Conservation (phyloP, 2,888 invertebrate genomes). For the Pristionchus fissidentatus region DNA sequence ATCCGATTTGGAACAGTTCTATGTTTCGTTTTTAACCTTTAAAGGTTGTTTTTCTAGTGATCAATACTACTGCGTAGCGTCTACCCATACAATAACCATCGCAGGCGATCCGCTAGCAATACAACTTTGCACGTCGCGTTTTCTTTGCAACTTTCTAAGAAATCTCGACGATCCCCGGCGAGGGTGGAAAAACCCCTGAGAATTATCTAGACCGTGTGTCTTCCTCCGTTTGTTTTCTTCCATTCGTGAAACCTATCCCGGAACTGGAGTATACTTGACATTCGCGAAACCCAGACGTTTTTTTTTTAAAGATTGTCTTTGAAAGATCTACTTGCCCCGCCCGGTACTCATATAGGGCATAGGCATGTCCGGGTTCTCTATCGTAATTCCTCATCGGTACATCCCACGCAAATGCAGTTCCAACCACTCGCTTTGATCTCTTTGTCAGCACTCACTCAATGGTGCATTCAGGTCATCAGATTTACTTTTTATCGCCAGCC, state of each 20-base stretch:
- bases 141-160: neutral
- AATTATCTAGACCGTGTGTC: constrained; percentile 9
- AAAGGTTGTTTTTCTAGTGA: too few species aligned
- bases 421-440: constrained; percentile 1
- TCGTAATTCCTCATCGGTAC: too few species aligned
- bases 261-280: neutral
- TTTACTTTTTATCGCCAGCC: neutral
- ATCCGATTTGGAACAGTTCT: too few species aligned
- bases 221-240: neutral
- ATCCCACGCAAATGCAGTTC: too few species aligned
- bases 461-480: constrained; percentile 18
- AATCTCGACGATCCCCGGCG: neutral
- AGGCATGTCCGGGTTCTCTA: too few species aligned
- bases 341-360: too few species aligned
- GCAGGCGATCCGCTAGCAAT: neutral
- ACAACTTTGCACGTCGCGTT: too few species aligned
- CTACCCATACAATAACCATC: constrained; percentile 5
- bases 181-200: neutral
- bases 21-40: too few species aligned
- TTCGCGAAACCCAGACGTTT: too few species aligned
- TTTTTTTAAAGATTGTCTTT: too few species aligned
- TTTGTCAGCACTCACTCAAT: neutral
- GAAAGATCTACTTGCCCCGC: too few species aligned
- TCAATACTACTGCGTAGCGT: too few species aligned
- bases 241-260: neutral